phyloP scores from a whole-genome alignment of 2,888 invertebrate species.

The Hypsopygia costalis region DNA sequence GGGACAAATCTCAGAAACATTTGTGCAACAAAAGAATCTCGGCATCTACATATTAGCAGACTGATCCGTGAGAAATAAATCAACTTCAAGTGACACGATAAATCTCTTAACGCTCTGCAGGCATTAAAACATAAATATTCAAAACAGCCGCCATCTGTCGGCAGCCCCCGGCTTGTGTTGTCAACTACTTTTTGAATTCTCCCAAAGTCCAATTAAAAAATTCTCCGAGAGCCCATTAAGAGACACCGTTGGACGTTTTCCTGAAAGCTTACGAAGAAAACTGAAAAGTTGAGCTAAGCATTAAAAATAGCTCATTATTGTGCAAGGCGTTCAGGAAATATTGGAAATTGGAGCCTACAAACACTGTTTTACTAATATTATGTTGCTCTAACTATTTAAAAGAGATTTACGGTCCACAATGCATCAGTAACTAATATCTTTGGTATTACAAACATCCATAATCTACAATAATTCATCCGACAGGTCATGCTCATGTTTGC shows the following conservation, averaged over 20 bases:
- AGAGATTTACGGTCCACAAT: too few species aligned
- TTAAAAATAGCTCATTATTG: background rate
- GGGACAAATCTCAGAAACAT: too few species aligned
- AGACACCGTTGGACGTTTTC: background rate
- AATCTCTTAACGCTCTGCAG: background rate
- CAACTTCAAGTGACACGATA: background rate
- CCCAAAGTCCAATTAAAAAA: slow-evolving; percentile 4
- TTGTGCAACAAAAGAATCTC: background rate
- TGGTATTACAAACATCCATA: too few species aligned
- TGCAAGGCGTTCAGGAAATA: too few species aligned
- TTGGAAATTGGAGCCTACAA: too few species aligned
- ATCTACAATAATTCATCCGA: too few species aligned
- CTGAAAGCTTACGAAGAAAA: slow-evolving; percentile 6
- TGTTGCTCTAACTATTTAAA: too few species aligned
- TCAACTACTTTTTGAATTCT: background rate
- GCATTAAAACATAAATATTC: background rate
- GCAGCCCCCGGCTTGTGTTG: background rate
- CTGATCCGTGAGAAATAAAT: background rate
- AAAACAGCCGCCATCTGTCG: background rate
- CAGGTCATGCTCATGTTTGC: too few species aligned
- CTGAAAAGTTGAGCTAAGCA: slow-evolving; percentile 16
- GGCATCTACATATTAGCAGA: background rate
- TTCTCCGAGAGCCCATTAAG: background rate
- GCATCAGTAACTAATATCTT: too few species aligned
- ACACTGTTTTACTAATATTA: too few species aligned